Evolutionary conservation across 2,797 vertebrate species (phyloP).

Genomic region (Pempheris klunzingeri): DNA sequence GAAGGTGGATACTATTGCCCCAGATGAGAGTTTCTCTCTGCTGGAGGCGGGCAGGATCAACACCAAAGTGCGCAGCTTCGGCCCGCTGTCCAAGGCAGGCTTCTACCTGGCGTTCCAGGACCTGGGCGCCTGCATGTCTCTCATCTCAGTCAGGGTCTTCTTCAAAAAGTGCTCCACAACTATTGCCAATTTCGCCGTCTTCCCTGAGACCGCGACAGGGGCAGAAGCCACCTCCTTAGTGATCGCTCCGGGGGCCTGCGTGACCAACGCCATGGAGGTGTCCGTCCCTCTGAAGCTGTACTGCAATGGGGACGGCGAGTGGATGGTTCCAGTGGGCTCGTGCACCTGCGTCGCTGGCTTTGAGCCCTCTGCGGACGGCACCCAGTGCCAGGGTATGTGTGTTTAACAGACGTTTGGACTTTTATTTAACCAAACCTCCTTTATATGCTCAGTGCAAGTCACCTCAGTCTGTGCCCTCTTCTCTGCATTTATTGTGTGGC

Average conservation of each 20-base stretch:
- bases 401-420: constrained; percentile 66
- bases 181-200: constrained; percentile 94
- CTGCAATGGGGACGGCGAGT: constrained; percentile 97
- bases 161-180: constrained; percentile 98
- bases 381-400: constrained; percentile 93
- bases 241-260: constrained; percentile 94
- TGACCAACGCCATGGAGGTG: constrained; percentile 94
- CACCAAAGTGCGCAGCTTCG: constrained; percentile 98
- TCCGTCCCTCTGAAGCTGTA: constrained; percentile 97
- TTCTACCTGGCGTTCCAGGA: constrained; percentile 99
- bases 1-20: constrained; percentile 98
- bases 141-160: constrained; percentile 96
- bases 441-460: constrained; percentile 78
- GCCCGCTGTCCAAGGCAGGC: constrained; percentile 94
- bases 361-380: constrained; percentile 91
- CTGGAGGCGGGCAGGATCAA: constrained; percentile 93
- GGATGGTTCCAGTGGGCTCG: constrained; percentile 98
- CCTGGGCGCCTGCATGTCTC: constrained; percentile 96
- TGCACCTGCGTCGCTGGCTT: constrained; percentile 95
- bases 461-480: constrained; percentile 75
- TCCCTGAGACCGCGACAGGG: constrained; percentile 96
- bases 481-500: constrained; percentile 82
- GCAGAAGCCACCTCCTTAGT: constrained; percentile 96
- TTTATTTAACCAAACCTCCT: constrained; percentile 78
- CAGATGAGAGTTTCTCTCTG: constrained; percentile 96